Conservation (phyloP, 30 jellyfish, hydroid and myxozoan genomes). For the Pseudorhiza aurosa region DNA sequence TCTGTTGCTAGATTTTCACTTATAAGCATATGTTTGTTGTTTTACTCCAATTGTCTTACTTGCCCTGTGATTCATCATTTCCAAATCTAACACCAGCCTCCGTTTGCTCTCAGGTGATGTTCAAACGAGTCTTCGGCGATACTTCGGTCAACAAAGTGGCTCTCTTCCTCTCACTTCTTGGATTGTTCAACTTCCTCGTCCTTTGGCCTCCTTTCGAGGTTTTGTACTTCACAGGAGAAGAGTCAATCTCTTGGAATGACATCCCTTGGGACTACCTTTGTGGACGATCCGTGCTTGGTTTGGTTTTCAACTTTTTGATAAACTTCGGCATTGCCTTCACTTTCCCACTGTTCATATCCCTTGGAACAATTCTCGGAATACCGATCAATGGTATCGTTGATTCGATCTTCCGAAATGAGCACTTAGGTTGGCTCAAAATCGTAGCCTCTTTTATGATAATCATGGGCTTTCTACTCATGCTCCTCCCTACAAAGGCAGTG, state of each 20-base stretch:
- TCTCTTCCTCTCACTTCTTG: conserved; percentile 48
- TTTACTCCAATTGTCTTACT: too few relatives aligned
- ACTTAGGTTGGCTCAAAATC: conserved; percentile 46
- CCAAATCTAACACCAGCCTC: too few relatives aligned
- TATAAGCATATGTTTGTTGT: too few relatives aligned
- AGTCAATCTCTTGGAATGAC: conserved; percentile 39
- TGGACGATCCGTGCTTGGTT: conserved; percentile 58
- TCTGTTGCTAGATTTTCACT: too few relatives aligned
- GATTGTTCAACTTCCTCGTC: conserved; percentile 12
- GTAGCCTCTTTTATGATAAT: conserved; percentile 54
- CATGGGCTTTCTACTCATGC: conserved; percentile 62
- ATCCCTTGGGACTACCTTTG: conserved; percentile 64
- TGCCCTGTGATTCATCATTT: too few relatives aligned
- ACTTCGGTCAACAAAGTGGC: conserved; percentile 42
- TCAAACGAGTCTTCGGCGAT: conserved; percentile 72
- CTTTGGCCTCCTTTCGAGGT: conserved; percentile 60
- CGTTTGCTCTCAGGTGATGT: conserved; percentile 54
- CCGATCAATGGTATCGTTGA: conserved; percentile 75
- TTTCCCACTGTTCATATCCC: conserved; percentile 69
- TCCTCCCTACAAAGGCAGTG: conserved; percentile 22
- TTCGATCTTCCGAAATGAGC: conserved; percentile 29
- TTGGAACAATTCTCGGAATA: conserved; percentile 70
- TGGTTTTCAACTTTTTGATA: conserved; percentile 60
- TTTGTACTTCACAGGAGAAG: conserved; percentile 45
- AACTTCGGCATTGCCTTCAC: conserved; percentile 74